Conservation (phyloP, 2,797 vertebrate species). For the Columba guinea region DNA sequence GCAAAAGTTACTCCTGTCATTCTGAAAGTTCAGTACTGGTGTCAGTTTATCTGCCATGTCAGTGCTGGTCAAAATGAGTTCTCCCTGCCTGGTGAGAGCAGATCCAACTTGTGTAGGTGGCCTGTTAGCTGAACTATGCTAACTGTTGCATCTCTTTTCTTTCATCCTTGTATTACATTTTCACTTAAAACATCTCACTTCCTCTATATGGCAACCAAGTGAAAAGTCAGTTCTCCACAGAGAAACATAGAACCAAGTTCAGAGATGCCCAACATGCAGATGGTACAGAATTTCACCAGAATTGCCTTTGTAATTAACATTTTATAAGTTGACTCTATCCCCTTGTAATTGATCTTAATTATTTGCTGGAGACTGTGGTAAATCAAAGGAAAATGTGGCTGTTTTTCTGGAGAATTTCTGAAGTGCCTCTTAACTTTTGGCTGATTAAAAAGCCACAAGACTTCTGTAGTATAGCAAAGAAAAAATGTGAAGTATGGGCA, state of each 20-base stretch:
- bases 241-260: not conserved
- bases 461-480: not conserved
- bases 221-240: not conserved
- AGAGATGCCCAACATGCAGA: not conserved
- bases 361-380: not conserved
- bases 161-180: not conserved
- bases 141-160: not conserved
- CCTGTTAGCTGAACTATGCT: not conserved
- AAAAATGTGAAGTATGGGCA: not conserved
- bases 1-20: not conserved
- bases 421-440: not conserved
- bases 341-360: not conserved
- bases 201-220: not conserved
- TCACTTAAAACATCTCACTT: not conserved
- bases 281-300: not conserved
- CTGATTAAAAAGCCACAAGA: not conserved
- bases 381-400: slow-evolving; percentile 16
- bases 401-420: not conserved
- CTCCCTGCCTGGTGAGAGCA: not conserved
- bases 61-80: not conserved
- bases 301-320: not conserved
- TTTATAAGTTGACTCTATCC: not conserved
- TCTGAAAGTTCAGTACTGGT: not conserved
- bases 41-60: not conserved
- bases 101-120: not conserved